Base-by-base conservation (phyloP, 1,140 invertebrate species). In the Archivesica marissinica region DNA sequence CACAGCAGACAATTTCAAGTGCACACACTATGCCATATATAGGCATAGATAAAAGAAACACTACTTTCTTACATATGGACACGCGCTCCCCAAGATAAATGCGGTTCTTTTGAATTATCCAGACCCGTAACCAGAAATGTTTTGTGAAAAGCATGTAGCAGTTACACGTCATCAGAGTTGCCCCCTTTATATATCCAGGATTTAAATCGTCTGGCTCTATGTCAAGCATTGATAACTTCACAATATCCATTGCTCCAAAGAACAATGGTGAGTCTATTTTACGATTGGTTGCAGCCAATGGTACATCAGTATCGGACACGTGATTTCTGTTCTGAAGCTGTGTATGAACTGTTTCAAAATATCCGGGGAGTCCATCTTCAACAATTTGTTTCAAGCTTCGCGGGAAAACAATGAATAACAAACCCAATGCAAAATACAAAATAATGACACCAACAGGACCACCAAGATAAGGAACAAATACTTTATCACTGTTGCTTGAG, bases 331-430 rank as follows among this genome's bases (percentile, higher is more conserved):
- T n/a, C n/a, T n/a, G n/a, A n/a, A n/a, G n/a, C n/a, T n/a, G n/a
- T n/a, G n/a, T n/a, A n/a, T n/a, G n/a, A n/a, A n/a, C n/a, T n/a
- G n/a, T n/a, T n/a, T n/a, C n/a, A n/a, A n/a, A n/a, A n/a, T n/a
- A 28, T 9, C 15, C 28, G 23, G 74, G 74, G 13, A 76, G 33
- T 23, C 74, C 74, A 28, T 76, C 54, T 38, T 76, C 50, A 56
- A 76, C 20, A 2, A 76, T 54, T 33, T 76, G 74, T 52, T 76
- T 76, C 47, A 76, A 33, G 25, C 52, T 56, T 59, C 74, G 38
- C 39, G 74, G 74, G 4, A 76, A n/a, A 56, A 54, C 74, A 25
- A 76, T 59, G 33, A 76, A 76, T 23, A 76, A 38, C 20, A 76
- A 28, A 17, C 50, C 28, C 28, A 76, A 52, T 2, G 13, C 23